Evolutionary conservation across 2,888 invertebrate genomes (phyloP).

Genomic region (Lomographa bimaculata): DNA sequence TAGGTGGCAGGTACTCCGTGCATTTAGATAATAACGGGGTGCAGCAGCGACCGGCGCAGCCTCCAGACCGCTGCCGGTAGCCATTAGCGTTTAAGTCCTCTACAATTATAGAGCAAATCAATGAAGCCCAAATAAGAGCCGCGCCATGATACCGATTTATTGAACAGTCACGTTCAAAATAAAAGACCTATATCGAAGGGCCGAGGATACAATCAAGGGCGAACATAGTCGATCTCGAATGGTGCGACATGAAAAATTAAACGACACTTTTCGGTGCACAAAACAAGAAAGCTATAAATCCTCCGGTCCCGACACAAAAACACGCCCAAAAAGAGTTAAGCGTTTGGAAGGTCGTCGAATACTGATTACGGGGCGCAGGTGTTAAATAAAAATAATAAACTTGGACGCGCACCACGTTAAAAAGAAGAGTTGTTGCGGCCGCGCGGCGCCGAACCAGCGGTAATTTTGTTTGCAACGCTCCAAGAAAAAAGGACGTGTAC

Average conservation of each 20-base stretch:
- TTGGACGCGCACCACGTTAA: constrained; percentile 66
- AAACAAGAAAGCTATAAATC: constrained; percentile 74
- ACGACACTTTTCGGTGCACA: constrained; percentile 73
- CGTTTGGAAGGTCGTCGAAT: constrained; percentile 80
- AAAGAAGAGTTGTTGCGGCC: constrained; percentile 73
- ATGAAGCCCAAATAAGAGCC: constrained; percentile 27
- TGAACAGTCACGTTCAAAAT: constrained; percentile 15
- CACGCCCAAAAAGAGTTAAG: constrained; percentile 80
- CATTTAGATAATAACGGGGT: constrained; percentile 61
- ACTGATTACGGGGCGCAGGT: constrained; percentile 82
- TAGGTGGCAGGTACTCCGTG: constrained; percentile 45
- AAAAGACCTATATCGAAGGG: constrained; percentile 12
- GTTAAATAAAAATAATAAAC: constrained; percentile 84
- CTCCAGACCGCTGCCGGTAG: constrained; percentile 52
- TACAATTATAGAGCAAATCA: constrained; percentile 53
- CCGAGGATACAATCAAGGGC: constrained; percentile 55
- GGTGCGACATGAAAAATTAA: constrained; percentile 72
- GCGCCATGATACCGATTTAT: constrained; percentile 26
- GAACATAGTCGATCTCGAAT: constrained; percentile 74
- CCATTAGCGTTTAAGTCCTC: constrained; percentile 61
- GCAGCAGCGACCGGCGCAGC: constrained; percentile 39
- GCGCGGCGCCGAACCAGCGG: constrained; percentile 75
- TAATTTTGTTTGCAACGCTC: constrained; percentile 74
- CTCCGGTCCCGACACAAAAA: constrained; percentile 62
- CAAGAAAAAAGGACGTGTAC: constrained; percentile 68